phyloP scores from a whole-genome alignment of 2,797 vertebrate genomes.

The Erithacus rubecula region DNA sequence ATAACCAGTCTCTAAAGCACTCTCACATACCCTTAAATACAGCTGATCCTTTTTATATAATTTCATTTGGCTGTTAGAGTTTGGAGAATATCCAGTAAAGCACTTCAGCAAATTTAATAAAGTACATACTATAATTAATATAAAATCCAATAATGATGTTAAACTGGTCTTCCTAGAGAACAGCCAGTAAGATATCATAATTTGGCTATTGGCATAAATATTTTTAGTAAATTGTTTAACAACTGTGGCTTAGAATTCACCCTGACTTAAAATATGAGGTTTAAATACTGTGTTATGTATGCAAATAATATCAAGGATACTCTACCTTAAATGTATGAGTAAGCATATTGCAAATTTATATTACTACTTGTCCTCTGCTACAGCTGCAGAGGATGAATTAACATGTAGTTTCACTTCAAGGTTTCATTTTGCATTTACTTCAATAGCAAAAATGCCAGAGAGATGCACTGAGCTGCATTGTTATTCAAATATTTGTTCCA shows the following conservation, averaged over 20 bases:
- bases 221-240: constrained; percentile 40
- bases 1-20: constrained; percentile 68
- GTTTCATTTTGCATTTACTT: neutral
- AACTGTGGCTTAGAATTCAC: neutral
- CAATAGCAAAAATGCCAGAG: neutral
- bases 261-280: neutral
- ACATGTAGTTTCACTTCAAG: neutral
- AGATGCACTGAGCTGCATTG: neutral
- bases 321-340: neutral
- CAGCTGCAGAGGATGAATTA: neutral
- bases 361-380: neutral
- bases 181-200: constrained; percentile 56
- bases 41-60: constrained; percentile 81
- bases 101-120: constrained; percentile 85
- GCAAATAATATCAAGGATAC: neutral
- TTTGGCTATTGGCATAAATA: constrained; percentile 46
- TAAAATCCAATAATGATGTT: constrained; percentile 66
- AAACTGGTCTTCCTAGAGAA: constrained; percentile 59
- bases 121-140: constrained; percentile 80
- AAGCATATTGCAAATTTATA: neutral
- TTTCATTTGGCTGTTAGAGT: constrained; percentile 83
- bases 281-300: neutral
- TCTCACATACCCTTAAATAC: constrained; percentile 75
- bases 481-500: constrained; percentile 35
- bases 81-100: constrained; percentile 86